These are phyloP conservation scores for Oenanthe oenanthe DNA, from an alignment of 2,113 vertebrate species.

Conservation along the genomic window DNA sequence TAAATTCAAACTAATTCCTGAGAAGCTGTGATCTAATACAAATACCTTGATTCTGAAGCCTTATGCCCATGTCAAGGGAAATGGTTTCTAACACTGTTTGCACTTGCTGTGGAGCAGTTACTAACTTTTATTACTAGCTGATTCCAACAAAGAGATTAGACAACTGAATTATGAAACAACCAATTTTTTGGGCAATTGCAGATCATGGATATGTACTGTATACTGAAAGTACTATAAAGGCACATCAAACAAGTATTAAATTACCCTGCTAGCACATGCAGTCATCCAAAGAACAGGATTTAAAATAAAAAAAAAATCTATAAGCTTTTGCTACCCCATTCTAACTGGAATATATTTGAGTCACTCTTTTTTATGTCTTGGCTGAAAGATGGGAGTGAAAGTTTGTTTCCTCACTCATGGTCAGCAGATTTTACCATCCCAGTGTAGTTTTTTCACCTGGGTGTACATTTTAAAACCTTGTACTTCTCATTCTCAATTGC, in stretches of 20 bases:
- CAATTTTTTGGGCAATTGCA: neutral
- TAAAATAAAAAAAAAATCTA: neutral
- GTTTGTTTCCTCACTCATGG: neutral
- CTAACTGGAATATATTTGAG: neutral
- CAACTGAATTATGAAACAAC: conserved; percentile 1
- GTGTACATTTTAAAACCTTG: neutral
- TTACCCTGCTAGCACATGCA: conserved; percentile 12
- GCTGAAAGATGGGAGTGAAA: neutral
- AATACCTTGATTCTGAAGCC: neutral
- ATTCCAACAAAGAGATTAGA: neutral
- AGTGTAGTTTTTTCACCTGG: neutral
- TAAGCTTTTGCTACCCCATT: neutral
- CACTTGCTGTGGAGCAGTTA: neutral
- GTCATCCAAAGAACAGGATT: neutral
- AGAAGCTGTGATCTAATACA: neutral
- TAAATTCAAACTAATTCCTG: neutral
- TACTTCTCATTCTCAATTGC: neutral
- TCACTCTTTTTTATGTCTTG: neutral
- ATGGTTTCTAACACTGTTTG: neutral
- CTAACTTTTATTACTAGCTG: neutral
- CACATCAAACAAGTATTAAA: conserved; percentile 31
- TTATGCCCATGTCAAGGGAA: neutral
- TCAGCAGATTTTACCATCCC: neutral
- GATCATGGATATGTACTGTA: neutral
- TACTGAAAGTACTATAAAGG: conserved; percentile 35